A percentile compares a stretch with the other conserved stretches of the same genome.
phyloP scores from a whole-genome alignment of 2,113 vertebrate species.

The Rhea pennata region DNA sequence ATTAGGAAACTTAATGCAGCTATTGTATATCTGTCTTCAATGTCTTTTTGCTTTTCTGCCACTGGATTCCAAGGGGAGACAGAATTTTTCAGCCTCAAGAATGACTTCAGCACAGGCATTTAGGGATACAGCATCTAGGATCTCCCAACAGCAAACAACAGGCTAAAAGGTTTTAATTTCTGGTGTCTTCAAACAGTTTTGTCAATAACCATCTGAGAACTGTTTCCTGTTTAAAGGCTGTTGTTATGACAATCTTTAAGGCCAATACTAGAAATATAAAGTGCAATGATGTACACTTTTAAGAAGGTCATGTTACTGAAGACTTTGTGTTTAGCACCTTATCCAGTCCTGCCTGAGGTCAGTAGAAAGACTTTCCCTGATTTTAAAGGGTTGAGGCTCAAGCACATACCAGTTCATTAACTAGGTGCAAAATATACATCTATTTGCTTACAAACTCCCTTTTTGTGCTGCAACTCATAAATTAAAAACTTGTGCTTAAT shows the following conservation, averaged over 20 bases:
- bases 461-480: background rate
- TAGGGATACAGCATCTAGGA: background rate
- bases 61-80: background rate
- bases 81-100: background rate
- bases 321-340: background rate
- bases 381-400: background rate
- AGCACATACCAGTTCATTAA: background rate
- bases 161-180: background rate
- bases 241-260: background rate
- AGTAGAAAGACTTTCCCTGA: background rate
- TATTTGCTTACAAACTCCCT: background rate
- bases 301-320: background rate
- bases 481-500: background rate
- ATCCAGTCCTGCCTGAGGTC: background rate
- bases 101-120: background rate
- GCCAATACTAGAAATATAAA: background rate
- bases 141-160: background rate
- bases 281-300: background rate
- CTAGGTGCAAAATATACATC: background rate
- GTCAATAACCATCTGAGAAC: constrained; percentile 4
- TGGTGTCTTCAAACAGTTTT: background rate
- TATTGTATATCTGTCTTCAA: background rate
- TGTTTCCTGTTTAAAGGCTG: constrained; percentile 23
- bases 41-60: background rate
- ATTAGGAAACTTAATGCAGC: background rate